Evolutionary conservation across 2,113 vertebrate genomes (phyloP).

Genomic region (Hucho hucho): DNA sequence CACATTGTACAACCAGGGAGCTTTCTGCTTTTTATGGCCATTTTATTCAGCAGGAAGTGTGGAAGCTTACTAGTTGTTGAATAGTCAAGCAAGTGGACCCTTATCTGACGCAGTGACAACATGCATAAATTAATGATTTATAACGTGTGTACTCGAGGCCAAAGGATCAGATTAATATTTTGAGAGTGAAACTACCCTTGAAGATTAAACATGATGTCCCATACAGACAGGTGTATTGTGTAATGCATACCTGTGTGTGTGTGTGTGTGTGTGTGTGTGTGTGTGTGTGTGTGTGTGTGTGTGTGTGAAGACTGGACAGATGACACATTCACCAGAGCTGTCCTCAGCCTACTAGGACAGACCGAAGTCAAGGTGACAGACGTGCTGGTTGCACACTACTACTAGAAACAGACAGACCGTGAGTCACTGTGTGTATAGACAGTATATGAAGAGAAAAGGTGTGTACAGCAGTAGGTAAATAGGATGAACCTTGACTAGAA

Average conservation of each 20-base stretch:
- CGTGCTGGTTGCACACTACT: slow-evolving; percentile 17
- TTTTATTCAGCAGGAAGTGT: no score
- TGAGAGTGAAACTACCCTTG: not conserved
- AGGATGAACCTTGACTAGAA: no score
- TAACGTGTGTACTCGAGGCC: not conserved
- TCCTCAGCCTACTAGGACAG: slow-evolving; percentile 3
- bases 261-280: not conserved
- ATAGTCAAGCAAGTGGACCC: not conserved
- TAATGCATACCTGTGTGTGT: no score
- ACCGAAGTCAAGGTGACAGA: slow-evolving; percentile 23
- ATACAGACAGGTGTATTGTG: not conserved
- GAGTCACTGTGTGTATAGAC: not conserved
- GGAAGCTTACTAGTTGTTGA: not conserved
- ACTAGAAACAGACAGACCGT: slow-evolving; percentile 17
- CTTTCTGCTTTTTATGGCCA: no score
- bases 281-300: not conserved
- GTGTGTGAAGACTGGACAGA: slow-evolving; percentile 8
- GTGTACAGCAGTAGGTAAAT: no score
- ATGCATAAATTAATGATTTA: not conserved
- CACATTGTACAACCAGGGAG: no score
- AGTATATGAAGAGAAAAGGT: no score
- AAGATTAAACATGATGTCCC: not conserved
- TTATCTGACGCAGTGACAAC: not conserved
- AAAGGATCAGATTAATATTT: not conserved
- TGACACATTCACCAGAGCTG: slow-evolving; percentile 1